Conservation (phyloP, 2,797 vertebrate species). For the Gymnodraco acuticeps region DNA sequence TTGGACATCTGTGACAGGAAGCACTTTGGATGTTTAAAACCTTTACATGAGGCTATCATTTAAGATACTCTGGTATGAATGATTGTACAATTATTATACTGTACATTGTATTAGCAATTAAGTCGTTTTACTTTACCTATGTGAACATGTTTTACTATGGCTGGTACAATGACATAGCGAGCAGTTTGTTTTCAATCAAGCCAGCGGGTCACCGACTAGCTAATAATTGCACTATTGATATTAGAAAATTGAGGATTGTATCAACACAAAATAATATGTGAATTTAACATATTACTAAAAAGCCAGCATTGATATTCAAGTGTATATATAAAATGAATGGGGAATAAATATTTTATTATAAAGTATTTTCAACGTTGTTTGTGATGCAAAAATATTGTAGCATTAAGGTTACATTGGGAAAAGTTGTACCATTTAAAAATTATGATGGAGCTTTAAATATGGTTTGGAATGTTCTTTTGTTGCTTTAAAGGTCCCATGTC, state of each 20-base stretch:
- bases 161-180: constrained; percentile 9
- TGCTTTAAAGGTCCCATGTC: background rate
- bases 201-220: background rate
- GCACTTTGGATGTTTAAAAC: constrained; percentile 26
- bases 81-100: constrained; percentile 11
- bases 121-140: constrained; percentile 11
- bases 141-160: constrained; percentile 15
- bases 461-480: background rate
- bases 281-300: constrained; percentile 14
- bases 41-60: constrained; percentile 18
- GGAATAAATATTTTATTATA: constrained; percentile 47
- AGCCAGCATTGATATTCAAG: constrained; percentile 28
- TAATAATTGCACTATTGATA: constrained; percentile 31
- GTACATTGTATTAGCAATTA: background rate
- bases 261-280: constrained; percentile 1
- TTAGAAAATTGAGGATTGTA: constrained; percentile 17
- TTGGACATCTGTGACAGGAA: constrained; percentile 25
- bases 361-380: background rate
- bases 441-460: background rate
- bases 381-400: background rate
- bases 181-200: constrained; percentile 11
- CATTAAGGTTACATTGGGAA: background rate
- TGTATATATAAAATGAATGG: constrained; percentile 18
- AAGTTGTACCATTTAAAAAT: background rate
- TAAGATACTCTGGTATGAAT: background rate